Percentiles rank a stretch among this genome's conserved stretches.
Conservation (phyloP, 2,888 invertebrate genomes). For the Ormyrus nitidulus region DNA sequence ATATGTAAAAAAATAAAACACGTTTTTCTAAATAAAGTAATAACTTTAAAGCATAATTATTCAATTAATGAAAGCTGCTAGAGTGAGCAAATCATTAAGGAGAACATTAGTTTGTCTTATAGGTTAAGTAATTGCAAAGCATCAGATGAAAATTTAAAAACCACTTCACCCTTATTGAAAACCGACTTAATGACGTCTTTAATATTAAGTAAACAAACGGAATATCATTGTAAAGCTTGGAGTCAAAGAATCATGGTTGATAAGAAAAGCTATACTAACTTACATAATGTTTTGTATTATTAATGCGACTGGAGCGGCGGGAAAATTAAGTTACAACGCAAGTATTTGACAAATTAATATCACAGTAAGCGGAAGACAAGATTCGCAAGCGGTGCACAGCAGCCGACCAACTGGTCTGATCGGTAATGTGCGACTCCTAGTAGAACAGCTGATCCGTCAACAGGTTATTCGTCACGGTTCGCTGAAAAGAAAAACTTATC, state of each 20-base stretch:
- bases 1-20: conserved; percentile 28
- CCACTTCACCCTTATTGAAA: too few relatives aligned
- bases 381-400: not conserved
- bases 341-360: not conserved
- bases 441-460: conserved; percentile 51
- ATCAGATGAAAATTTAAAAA: too few relatives aligned
- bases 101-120: too few relatives aligned
- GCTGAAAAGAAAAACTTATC: not conserved
- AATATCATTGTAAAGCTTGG: conserved; percentile 1
- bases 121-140: too few relatives aligned
- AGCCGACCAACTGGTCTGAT: conserved; percentile 22
- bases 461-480: conserved; percentile 36
- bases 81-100: too few relatives aligned
- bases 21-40: too few relatives aligned
- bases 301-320: conserved; percentile 3
- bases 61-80: too few relatives aligned
- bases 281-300: conserved; percentile 29
- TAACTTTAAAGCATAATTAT: too few relatives aligned
- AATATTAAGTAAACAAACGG: not conserved
- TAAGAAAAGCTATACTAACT: conserved; percentile 9
- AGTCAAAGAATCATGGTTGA: conserved; percentile 3
- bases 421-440: conserved; percentile 16
- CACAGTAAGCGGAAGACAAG: too few relatives aligned
- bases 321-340: conserved; percentile 24
- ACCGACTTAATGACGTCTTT: too few relatives aligned